Evolutionary conservation across 1,140 invertebrate genomes (phyloP), one percentile per base, ranked within the genome.

Genomic region (Drosophila erecta): DNA sequence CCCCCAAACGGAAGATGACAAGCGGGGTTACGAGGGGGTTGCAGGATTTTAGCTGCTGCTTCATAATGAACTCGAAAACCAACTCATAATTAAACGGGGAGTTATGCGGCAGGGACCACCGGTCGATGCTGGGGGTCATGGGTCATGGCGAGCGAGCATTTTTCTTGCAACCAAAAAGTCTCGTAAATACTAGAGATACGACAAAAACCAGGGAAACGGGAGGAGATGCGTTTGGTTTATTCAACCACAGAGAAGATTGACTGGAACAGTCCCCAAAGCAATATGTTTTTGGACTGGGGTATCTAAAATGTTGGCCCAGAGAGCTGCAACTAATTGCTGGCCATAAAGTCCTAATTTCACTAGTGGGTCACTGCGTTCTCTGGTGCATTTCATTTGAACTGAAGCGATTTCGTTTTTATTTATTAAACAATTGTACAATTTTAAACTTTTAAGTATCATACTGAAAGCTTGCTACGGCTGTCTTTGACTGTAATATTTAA

Each of bases 31-130:
- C 4, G 12, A 12, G 37, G 6, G 10, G 3, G 17, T 10, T n/a
- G 24, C 15, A 12, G 47, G 40, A 33, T 30, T 22, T 51, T 51
- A 43, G 74, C 81, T 81, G 46, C 53, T 54, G 64, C 67, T 56
- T 53, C 78, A 58, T 86, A 86, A 86, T 81, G 79, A 86, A 86
- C 81, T 83, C 83, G 69, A 72, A 83, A 87, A 86, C 83, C 81
- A 87, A 86, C 65, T 86, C 75, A 87, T 86, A 86, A 87, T 86
- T 86, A 86, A 86, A 81, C 83, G 83, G 83, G 81, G 81, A 86
- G 83, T 86, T 86, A 87, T 86, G 83, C 69, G 78, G 77, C 79
- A 76, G 78, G 76, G 74, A 60, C 77, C 77, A 78, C 72, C 65
- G 75, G 65, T 64, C 61, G 57, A 57, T 41, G 60, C 72, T 35